phyloP scores from a whole-genome alignment of 1,140 invertebrate species.

The Arctopsyche grandis region DNA sequence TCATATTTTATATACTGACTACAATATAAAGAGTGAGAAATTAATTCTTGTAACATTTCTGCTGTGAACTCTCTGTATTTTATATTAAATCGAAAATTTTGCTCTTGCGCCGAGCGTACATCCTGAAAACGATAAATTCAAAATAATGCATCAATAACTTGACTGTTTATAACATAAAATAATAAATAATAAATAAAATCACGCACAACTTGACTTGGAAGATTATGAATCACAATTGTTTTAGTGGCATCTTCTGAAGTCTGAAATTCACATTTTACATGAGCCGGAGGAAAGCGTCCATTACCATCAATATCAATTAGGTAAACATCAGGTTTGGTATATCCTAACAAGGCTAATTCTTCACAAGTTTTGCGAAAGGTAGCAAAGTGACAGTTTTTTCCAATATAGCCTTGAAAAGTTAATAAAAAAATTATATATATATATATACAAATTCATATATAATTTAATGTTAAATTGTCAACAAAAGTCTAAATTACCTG shows the following conservation, averaged over 20 bases:
- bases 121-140: conserved; percentile 66
- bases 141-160: conserved; percentile 9
- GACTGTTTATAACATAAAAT: background rate
- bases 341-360: conserved; percentile 85
- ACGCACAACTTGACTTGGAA: conserved; percentile 82
- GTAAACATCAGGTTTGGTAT: conserved; percentile 89
- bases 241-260: conserved; percentile 86
- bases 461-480: background rate
- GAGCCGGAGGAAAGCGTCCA: conserved; percentile 87
- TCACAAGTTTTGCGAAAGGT: conserved; percentile 91
- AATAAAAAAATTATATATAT: conserved; percentile 10
- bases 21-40: conserved; percentile 88
- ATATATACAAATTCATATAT: background rate
- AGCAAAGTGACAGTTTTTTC: conserved; percentile 94
- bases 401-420: conserved; percentile 77
- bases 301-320: conserved; percentile 93
- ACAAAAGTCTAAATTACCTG: conserved; percentile 62
- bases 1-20: conserved; percentile 92
- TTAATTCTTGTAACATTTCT: conserved; percentile 90
- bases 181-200: conserved; percentile 3
- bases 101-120: conserved; percentile 77
- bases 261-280: conserved; percentile 92
- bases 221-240: conserved; percentile 92
- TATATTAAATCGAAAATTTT: conserved; percentile 85
- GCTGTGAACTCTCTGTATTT: conserved; percentile 89